Evolutionary conservation across 2,888 invertebrate genomes (phyloP).

Genomic region (Agonopterix alstromeriana): DNA sequence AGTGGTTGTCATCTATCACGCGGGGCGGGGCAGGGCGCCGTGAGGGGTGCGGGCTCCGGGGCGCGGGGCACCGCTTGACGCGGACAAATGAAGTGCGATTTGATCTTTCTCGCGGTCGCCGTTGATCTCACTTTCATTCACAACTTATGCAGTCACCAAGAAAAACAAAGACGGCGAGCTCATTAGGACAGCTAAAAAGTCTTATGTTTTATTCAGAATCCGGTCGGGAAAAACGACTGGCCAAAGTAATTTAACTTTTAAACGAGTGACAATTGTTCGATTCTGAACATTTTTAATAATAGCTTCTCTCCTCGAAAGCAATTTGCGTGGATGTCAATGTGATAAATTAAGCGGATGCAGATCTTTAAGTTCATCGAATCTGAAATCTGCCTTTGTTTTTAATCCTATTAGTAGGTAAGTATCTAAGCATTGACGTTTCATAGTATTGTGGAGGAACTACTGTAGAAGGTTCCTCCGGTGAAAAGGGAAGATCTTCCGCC

Average conservation of each 20-base stretch:
- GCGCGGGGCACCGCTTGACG: slow-evolving; percentile 34
- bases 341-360: slow-evolving; percentile 12
- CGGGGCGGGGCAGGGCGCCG: slow-evolving; percentile 22
- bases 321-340: slow-evolving; percentile 33
- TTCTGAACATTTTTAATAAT: slow-evolving; percentile 44
- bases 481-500: too few species aligned
- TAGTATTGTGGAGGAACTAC: too few species aligned
- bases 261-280: slow-evolving; percentile 63
- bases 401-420: too few species aligned
- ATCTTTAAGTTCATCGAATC: too few species aligned
- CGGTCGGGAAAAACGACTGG: slow-evolving; percentile 49
- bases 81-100: slow-evolving; percentile 74
- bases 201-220: slow-evolving; percentile 69
- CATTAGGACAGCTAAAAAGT: slow-evolving; percentile 62
- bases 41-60: too few species aligned
- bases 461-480: too few species aligned
- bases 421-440: too few species aligned
- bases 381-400: too few species aligned
- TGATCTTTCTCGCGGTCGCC: slow-evolving; percentile 49
- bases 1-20: slow-evolving; percentile 55
- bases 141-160: slow-evolving; percentile 43
- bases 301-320: slow-evolving; percentile 34
- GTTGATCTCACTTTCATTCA: slow-evolving; percentile 35
- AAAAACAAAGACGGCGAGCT: slow-evolving; percentile 59
- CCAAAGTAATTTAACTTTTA: slow-evolving; percentile 69